phyloP scores from a whole-genome alignment of 2,797 vertebrate species.

The Natrix natrix region DNA sequence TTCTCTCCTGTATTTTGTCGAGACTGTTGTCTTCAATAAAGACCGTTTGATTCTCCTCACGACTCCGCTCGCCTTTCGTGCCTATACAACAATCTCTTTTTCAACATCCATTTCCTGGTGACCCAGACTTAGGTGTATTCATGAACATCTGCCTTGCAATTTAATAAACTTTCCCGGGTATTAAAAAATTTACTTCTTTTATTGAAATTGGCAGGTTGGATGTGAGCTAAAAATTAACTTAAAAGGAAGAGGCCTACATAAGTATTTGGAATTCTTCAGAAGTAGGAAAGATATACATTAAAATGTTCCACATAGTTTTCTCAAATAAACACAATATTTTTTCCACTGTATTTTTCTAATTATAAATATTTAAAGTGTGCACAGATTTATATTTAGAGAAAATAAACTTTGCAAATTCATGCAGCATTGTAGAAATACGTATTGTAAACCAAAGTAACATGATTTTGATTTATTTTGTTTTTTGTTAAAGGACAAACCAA shows the following conservation, averaged over 20 bases:
- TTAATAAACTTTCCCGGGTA: not conserved
- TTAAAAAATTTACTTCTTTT: not conserved
- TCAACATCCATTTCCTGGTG: slow-evolving; percentile 11
- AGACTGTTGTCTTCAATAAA: no score
- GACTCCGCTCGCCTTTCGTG: no score
- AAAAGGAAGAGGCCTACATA: slow-evolving; percentile 16
- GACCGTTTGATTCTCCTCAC: no score
- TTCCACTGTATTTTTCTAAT: slow-evolving; percentile 4
- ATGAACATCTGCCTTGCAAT: not conserved
- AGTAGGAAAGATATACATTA: not conserved
- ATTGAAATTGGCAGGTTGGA: not conserved
- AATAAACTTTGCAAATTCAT: slow-evolving; percentile 21
- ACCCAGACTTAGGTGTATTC: not conserved
- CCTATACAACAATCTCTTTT: no score
- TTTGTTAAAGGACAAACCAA: not conserved
- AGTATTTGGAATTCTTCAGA: slow-evolving; percentile 12
- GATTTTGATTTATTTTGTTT: slow-evolving; percentile 39
- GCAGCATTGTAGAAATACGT: not conserved
- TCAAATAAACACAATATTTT: not conserved
- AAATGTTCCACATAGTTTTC: slow-evolving; percentile 1
- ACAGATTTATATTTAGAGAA: slow-evolving; percentile 11
- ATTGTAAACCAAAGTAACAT: not conserved
- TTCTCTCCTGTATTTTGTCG: no score
- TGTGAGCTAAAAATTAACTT: not conserved
- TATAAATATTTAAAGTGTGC: slow-evolving; percentile 22